Percentiles rank a stretch among this genome's conserved stretches.
Evolutionary conservation across 23 tunicate genomes (phyloP).

Genomic region (Oikopleura albicans): DNA sequence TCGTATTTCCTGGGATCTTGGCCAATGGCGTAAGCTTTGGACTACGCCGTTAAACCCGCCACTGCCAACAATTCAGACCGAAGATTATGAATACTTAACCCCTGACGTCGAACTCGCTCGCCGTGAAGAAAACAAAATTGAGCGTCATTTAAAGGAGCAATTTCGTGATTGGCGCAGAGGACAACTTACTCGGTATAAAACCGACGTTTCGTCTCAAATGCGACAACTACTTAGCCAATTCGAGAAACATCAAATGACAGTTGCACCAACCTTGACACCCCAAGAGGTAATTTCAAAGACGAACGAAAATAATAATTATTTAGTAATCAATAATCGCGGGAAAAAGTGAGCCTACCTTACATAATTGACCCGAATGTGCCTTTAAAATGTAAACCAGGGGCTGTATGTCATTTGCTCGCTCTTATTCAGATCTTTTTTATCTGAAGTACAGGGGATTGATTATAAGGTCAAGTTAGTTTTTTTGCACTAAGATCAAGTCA

Average conservation of each 20-base stretch:
- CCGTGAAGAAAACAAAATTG: neutral
- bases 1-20: neutral
- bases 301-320: too few relatives aligned
- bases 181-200: neutral
- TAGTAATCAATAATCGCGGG: too few relatives aligned
- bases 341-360: too few relatives aligned
- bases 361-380: too few relatives aligned
- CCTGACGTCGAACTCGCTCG: neutral
- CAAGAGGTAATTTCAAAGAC: neutral
- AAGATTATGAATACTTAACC: neutral
- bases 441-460: too few relatives aligned
- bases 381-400: too few relatives aligned
- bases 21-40: neutral
- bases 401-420: too few relatives aligned
- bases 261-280: neutral
- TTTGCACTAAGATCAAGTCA: too few relatives aligned
- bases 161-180: neutral
- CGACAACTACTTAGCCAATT: neutral
- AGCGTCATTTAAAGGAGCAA: neutral
- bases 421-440: too few relatives aligned
- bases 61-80: neutral
- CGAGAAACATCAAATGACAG: neutral
- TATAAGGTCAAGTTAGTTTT: too few relatives aligned
- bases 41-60: neutral
- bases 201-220: neutral